phyloP scores from a whole-genome alignment of 1,140 invertebrate species.

The Lepidurus apus region DNA sequence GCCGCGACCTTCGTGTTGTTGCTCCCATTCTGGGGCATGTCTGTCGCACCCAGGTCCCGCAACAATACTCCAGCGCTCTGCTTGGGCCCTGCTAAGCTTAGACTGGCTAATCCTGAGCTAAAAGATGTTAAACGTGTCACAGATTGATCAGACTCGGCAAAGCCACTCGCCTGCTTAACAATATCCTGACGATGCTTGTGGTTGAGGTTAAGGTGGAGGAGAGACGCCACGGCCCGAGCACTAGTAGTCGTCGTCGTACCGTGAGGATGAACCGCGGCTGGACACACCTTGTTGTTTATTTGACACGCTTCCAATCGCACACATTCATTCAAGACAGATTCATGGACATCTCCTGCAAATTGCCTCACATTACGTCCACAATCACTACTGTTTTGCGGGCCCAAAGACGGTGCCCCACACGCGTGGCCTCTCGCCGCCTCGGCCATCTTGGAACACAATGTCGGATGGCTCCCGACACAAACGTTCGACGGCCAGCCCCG shows the following conservation, averaged over 20 bases:
- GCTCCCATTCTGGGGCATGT: background rate
- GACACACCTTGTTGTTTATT: background rate
- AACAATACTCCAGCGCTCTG: background rate
- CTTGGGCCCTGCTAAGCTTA: background rate
- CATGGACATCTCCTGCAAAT: background rate
- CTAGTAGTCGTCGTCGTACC: background rate
- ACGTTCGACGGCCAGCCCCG: conserved; percentile 2
- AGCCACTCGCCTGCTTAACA: background rate
- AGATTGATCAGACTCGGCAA: background rate
- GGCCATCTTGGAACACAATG: conserved; percentile 18
- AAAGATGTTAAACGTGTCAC: background rate
- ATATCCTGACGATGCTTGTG: background rate
- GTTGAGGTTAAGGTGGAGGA: background rate
- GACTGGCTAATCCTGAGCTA: conserved; percentile 6
- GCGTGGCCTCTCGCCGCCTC: conserved; percentile 15
- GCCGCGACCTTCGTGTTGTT: background rate
- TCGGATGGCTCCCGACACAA: background rate
- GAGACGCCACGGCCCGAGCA: conserved; percentile 4
- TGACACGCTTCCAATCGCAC: background rate
- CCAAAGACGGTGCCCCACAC: conserved; percentile 14
- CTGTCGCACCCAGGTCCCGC: background rate
- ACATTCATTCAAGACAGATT: background rate
- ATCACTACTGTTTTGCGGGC: conserved; percentile 5
- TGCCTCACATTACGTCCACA: background rate
- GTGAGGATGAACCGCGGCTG: background rate